These are phyloP conservation scores for Penaeus monodon DNA, from an alignment of 2,888 invertebrate genomes.

Conservation along the genomic window DNA sequence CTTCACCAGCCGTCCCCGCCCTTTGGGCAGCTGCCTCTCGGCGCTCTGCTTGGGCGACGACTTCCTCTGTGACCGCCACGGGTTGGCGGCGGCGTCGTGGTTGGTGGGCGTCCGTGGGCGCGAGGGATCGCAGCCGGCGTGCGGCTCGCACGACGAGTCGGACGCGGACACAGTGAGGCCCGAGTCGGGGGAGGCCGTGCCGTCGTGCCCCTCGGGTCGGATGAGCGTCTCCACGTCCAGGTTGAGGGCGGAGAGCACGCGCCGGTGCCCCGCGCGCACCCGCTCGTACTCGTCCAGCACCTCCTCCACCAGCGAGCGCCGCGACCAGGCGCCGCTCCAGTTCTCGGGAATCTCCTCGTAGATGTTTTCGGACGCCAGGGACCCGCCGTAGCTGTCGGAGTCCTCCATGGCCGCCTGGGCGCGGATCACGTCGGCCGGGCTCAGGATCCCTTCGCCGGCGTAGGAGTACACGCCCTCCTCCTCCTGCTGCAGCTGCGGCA, in stretches of 20 bases:
- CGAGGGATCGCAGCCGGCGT: constrained; percentile 34
- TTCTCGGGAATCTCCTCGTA: constrained; percentile 63
- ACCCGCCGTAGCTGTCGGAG: constrained; percentile 53
- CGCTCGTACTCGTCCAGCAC: constrained; percentile 58
- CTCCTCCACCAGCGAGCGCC: constrained; percentile 53
- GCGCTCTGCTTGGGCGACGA: neutral
- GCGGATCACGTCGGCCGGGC: constrained; percentile 50
- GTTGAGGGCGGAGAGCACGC: constrained; percentile 54
- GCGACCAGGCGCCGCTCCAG: constrained; percentile 38
- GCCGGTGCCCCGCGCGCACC: constrained; percentile 40
- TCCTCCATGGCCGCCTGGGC: constrained; percentile 53
- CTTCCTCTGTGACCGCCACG: constrained; percentile 15
- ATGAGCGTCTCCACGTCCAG: constrained; percentile 50
- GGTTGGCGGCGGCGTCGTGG: neutral
- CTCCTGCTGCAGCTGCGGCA: constrained; percentile 13
- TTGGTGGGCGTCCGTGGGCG: constrained; percentile 1
- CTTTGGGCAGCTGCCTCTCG: constrained; percentile 21
- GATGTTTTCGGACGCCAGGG: constrained; percentile 62
- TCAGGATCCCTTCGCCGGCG: constrained; percentile 54
- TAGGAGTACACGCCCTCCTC: constrained; percentile 58
- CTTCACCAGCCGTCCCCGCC: constrained; percentile 48
- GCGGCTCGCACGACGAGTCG: constrained; percentile 54
- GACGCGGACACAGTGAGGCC: constrained; percentile 60
- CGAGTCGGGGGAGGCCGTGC: constrained; percentile 58
- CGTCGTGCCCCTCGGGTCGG: constrained; percentile 33